Evolutionary conservation across 2,888 invertebrate genomes (phyloP).

Genomic region (Scaptomyza reducta): DNA sequence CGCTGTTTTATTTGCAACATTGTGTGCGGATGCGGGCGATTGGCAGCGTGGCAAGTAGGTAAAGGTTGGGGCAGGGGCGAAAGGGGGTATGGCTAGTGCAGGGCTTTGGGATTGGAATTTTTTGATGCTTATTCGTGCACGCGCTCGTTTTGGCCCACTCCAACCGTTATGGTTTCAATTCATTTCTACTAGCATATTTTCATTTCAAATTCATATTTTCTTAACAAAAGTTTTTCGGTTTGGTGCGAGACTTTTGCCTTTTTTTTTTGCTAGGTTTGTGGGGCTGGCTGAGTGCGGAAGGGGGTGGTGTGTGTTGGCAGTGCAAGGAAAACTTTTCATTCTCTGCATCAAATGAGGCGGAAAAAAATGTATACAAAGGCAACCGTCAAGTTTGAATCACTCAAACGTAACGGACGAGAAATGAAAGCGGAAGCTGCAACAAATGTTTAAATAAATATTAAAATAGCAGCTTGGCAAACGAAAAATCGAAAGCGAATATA

Average conservation of each 20-base stretch:
- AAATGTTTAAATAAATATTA: slow-evolving; percentile 80
- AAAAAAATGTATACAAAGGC: slow-evolving; percentile 79
- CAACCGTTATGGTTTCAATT: slow-evolving; percentile 76
- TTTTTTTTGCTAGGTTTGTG: slow-evolving; percentile 4
- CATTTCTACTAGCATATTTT: slow-evolving; percentile 79
- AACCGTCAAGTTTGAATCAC: slow-evolving; percentile 79
- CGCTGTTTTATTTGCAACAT: slow-evolving; percentile 76
- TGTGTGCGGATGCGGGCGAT: slow-evolving; percentile 38
- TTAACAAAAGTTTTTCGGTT: slow-evolving; percentile 76
- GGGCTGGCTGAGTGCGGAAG: slow-evolving; percentile 12
- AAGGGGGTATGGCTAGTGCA: neutral
- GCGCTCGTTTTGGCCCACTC: slow-evolving; percentile 66
- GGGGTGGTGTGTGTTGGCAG: slow-evolving; percentile 12
- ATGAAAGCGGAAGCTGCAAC: slow-evolving; percentile 78
- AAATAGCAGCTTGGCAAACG: slow-evolving; percentile 58
- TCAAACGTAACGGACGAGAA: slow-evolving; percentile 78
- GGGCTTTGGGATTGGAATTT: slow-evolving; percentile 60
- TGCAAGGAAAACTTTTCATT: slow-evolving; percentile 75
- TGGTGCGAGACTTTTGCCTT: slow-evolving; percentile 62
- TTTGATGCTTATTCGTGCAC: slow-evolving; percentile 70
- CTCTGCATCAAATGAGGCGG: slow-evolving; percentile 76
- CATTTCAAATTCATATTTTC: slow-evolving; percentile 79
- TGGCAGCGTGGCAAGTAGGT: neutral
- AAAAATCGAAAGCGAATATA: slow-evolving; percentile 6
- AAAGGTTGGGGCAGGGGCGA: neutral